Evolutionary conservation across 2,797 vertebrate species (phyloP).

Genomic region (Macropus fuliginosus): DNA sequence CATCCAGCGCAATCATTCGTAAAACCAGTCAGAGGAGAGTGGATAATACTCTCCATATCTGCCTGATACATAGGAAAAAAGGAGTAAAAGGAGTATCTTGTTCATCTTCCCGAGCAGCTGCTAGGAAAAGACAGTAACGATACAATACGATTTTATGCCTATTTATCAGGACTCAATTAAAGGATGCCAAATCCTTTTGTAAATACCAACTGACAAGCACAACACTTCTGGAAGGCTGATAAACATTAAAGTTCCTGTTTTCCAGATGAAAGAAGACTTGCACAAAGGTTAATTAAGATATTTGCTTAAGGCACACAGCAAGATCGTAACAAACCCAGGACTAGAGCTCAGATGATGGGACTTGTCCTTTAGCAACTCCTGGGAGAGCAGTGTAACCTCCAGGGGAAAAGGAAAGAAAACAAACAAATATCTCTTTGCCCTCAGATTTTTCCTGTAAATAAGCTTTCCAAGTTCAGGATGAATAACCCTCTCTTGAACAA

Average conservation of each 20-base stretch:
- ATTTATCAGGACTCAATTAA: neutral
- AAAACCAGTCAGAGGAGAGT: neutral
- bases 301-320: neutral
- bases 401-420: neutral
- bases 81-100: neutral
- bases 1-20: neutral
- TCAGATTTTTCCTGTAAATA: neutral
- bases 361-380: neutral
- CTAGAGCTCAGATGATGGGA: neutral
- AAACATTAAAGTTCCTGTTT: neutral
- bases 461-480: neutral
- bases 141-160: neutral
- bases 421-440: neutral
- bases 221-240: neutral
- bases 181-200: neutral
- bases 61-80: neutral
- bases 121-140: neutral
- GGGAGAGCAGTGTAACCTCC: neutral
- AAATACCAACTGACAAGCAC: neutral
- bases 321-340: neutral
- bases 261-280: neutral
- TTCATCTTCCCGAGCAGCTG: neutral
- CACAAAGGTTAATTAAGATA: neutral
- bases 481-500: neutral
- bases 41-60: neutral